phyloP scores from a whole-genome alignment of 1,140 invertebrate species.

The Theocolax elegans region DNA sequence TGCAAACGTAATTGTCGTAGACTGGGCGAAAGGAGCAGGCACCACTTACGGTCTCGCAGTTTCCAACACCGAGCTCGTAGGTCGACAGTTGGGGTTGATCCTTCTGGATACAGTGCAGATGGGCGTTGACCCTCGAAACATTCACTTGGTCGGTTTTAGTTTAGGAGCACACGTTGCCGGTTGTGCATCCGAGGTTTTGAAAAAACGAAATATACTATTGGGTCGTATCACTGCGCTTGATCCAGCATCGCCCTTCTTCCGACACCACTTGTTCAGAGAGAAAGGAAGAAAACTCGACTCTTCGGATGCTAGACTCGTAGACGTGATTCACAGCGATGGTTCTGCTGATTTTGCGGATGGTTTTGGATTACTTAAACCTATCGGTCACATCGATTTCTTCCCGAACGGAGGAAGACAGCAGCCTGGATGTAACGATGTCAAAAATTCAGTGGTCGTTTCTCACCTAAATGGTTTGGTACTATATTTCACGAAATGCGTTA shows the following conservation, averaged over 20 bases:
- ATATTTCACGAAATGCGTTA: too few species aligned
- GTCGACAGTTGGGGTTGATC: constrained; percentile 70
- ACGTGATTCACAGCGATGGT: constrained; percentile 88
- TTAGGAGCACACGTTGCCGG: constrained; percentile 82
- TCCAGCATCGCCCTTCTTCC: constrained; percentile 77
- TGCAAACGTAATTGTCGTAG: constrained; percentile 65
- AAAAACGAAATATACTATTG: constrained; percentile 68
- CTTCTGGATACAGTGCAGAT: constrained; percentile 63
- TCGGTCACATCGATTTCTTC: constrained; percentile 79
- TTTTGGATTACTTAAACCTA: constrained; percentile 74
- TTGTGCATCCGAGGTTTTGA: constrained; percentile 75
- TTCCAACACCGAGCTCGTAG: constrained; percentile 75
- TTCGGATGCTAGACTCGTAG: constrained; percentile 83
- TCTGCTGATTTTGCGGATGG: constrained; percentile 72
- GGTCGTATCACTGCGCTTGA: constrained; percentile 81
- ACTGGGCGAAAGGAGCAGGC: constrained; percentile 69
- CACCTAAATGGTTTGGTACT: constrained; percentile 59
- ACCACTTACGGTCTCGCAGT: constrained; percentile 71
- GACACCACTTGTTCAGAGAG: constrained; percentile 66
- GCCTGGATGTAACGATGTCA: constrained; percentile 74
- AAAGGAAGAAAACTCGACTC: constrained; percentile 74
- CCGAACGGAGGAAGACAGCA: constrained; percentile 79
- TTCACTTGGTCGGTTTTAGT: constrained; percentile 83
- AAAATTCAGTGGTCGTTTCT: constrained; percentile 67
- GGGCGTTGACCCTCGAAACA: constrained; percentile 61